Evolutionary conservation across 2,113 vertebrate genomes (phyloP), one percentile per base, ranked within the genome.

Genomic region (Ginglymostoma cirratum): DNA sequence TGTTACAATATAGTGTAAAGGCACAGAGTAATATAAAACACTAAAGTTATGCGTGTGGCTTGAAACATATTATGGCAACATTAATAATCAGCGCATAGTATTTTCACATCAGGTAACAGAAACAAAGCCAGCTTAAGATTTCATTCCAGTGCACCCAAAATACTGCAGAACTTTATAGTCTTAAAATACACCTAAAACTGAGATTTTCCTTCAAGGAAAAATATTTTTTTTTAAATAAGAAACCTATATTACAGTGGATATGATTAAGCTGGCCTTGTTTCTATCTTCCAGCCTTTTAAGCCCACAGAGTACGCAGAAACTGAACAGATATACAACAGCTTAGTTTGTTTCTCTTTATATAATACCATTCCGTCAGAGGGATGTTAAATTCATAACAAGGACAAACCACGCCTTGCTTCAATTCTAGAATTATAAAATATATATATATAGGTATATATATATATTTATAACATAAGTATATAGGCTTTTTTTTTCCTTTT

Each of bases 131-230:
- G 98, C 98, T 97, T 98, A 98, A 98, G 97, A 98, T 97, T 98
- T 98, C 98, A 98, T 98, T 99, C 98, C 98, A 98, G 98, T 98
- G 98, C 97, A 98, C 98, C 98, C 97, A 97, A 98, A 98, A 98
- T 98, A 99, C 98, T 98, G 98, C 98, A 98, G 98, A 99, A 98
- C 98, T 98, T 98, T 98, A 98, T 97, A 98, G 98, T 98, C 98
- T 98, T 98, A 99, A 98, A 99, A 99, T 98, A 99, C 98, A 98
- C 97, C 98, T 98, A 98, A 98, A 98, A 98, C 98, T 98, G 98
- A 97, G 98, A 98, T 98, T 98, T 99, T 99, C 99, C 99, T 99
- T 99, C 99, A 99, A 99, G 99, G 99, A 99, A 99, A 99, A 99
- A 99, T 96, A 97, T 97, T 97, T 98, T 85, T 61, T 98, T 99